phyloP scores from a whole-genome alignment of 2,113 vertebrate species.

The Percopsis transmontana region DNA sequence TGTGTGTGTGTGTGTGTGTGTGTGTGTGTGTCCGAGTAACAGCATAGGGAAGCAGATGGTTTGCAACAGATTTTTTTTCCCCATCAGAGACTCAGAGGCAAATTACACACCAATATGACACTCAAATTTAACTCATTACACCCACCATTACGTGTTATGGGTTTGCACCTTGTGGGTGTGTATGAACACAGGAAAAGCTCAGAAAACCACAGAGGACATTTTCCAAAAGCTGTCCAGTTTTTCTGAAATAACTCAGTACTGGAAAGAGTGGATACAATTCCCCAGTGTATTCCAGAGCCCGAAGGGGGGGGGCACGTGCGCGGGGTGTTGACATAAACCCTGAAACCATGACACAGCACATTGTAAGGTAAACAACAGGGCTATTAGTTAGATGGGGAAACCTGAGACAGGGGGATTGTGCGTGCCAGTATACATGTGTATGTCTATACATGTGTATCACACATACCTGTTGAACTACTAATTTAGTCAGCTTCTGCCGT shows the following conservation, averaged over 20 bases:
- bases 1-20: conserved; percentile 15
- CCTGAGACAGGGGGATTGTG: conserved; percentile 69
- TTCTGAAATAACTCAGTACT: neutral
- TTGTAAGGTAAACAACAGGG: conserved; percentile 86
- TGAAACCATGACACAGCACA: conserved; percentile 78
- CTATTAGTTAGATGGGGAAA: conserved; percentile 84
- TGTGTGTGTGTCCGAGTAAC: conserved; percentile 19
- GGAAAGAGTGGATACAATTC: conserved; percentile 41
- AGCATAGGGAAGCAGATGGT: too few relatives aligned
- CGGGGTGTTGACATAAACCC: conserved; percentile 65
- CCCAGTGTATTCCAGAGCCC: conserved; percentile 74
- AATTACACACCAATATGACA: too few relatives aligned
- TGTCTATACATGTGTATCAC: conserved; percentile 60
- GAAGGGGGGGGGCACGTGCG: neutral
- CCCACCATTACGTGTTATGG: neutral
- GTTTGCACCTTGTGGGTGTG: neutral
- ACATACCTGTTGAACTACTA: conserved; percentile 85
- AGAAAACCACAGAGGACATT: neutral
- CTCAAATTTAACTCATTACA: too few relatives aligned
- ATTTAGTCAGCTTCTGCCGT: conserved; percentile 78
- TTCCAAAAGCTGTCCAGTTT: neutral
- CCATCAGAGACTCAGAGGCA: too few relatives aligned
- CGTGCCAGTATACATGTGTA: neutral
- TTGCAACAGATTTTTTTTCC: neutral
- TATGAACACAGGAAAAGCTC: neutral